A percentile compares a stretch with the other conserved stretches of the same genome.
phyloP scores from a whole-genome alignment of 2,113 vertebrate genomes.

The Oreochromis niloticus region DNA sequence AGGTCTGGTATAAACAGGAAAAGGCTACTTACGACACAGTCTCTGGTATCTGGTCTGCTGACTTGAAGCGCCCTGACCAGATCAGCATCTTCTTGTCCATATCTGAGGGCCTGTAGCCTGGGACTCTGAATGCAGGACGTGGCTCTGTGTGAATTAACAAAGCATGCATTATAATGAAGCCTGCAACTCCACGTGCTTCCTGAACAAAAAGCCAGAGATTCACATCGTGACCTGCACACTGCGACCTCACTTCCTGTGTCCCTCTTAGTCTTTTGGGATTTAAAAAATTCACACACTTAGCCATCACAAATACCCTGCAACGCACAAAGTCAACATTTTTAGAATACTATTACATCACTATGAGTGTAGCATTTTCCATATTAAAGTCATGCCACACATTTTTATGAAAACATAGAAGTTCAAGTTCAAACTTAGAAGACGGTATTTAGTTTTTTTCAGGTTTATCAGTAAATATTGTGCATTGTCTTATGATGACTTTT shows the following conservation, averaged over 20 bases:
- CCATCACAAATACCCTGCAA: background rate
- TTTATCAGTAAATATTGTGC: background rate
- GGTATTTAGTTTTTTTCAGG: background rate
- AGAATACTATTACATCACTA: background rate
- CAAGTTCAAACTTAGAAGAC: background rate
- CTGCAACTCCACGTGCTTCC: background rate
- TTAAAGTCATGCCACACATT: background rate
- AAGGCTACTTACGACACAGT: slow-evolving; percentile 82
- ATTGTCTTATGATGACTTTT: background rate
- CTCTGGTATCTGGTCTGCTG: slow-evolving; percentile 85
- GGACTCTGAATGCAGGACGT: slow-evolving; percentile 60
- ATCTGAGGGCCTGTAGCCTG: slow-evolving; percentile 76
- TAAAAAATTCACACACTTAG: background rate
- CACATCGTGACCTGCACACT: background rate
- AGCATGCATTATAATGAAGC: background rate
- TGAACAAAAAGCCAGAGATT: background rate
- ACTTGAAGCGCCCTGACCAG: slow-evolving; percentile 89
- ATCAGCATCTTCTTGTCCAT: slow-evolving; percentile 82
- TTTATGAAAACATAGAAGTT: background rate
- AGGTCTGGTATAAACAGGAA: slow-evolving; percentile 63
- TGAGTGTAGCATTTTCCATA: background rate
- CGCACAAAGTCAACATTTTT: background rate
- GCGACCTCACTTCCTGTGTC: slow-evolving; percentile 6
- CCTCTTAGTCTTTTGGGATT: background rate
- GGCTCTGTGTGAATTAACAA: slow-evolving; percentile 16